A percentile compares a stretch with the other conserved stretches of the same genome.
These are phyloP conservation scores for Glomeris maerens DNA, from an alignment of 1,140 invertebrate species.

Conservation along the genomic window DNA sequence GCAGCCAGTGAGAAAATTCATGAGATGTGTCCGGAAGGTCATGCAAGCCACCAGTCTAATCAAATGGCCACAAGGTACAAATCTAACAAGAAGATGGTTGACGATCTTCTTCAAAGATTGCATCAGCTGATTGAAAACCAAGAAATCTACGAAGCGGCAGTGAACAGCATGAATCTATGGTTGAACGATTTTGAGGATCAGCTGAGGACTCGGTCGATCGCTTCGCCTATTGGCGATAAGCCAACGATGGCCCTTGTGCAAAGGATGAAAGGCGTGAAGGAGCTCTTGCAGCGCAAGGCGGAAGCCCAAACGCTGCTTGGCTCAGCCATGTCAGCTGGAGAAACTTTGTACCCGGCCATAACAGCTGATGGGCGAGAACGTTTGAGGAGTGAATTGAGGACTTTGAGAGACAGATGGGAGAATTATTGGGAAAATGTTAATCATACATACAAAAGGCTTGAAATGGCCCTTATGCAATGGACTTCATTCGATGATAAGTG, in stretches of 20 bases:
- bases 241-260: constrained; percentile 43
- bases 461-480: constrained; percentile 67
- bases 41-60: constrained; percentile 59
- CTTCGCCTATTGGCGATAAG: constrained; percentile 46
- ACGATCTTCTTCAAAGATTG: constrained; percentile 44
- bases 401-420: constrained; percentile 67
- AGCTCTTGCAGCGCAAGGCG: constrained; percentile 32
- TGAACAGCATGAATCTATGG: constrained; percentile 61
- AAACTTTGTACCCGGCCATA: constrained; percentile 70
- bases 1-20: constrained; percentile 54
- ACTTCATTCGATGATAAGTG: constrained; percentile 67
- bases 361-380: constrained; percentile 69
- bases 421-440: constrained; percentile 66
- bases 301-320: constrained; percentile 61
- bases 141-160: constrained; percentile 47
- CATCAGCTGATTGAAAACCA: constrained; percentile 49
- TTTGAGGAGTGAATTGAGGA: constrained; percentile 63
- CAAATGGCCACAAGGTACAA: constrained; percentile 62
- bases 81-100: constrained; percentile 50
- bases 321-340: constrained; percentile 65
- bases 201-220: constrained; percentile 49
- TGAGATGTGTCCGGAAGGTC: constrained; percentile 59
- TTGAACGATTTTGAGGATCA: constrained; percentile 54
- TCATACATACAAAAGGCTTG: constrained; percentile 66
- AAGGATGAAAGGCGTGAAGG: constrained; percentile 37